These are phyloP conservation scores for Lasioglossum figueresi DNA, from an alignment of 2,888 invertebrate genomes.

Conservation along the genomic window DNA sequence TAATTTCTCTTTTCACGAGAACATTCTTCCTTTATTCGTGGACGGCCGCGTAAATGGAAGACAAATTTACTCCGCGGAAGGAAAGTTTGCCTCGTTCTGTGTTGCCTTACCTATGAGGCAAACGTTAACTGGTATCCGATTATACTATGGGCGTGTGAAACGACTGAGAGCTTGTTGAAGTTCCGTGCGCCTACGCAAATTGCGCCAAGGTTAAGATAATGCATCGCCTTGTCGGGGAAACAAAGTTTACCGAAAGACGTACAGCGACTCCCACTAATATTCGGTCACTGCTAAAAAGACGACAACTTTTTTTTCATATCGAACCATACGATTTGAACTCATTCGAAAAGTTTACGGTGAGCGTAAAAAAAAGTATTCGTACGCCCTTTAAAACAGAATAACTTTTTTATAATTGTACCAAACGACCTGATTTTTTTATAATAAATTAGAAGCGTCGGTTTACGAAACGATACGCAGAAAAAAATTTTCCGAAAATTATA, in stretches of 20 bases:
- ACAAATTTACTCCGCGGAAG: constrained; percentile 25
- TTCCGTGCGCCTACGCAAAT: constrained; percentile 33
- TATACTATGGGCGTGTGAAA: constrained; percentile 19
- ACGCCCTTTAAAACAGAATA: too few relatives aligned
- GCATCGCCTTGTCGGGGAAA: not conserved
- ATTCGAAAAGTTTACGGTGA: too few relatives aligned
- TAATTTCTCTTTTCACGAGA: constrained; percentile 6
- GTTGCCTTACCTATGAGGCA: constrained; percentile 5
- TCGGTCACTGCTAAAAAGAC: too few relatives aligned
- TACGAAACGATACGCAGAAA: too few relatives aligned
- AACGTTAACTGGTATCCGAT: constrained; percentile 40
- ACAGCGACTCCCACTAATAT: too few relatives aligned
- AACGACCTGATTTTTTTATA: too few relatives aligned
- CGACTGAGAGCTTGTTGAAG: constrained; percentile 5
- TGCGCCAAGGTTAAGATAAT: constrained; percentile 13
- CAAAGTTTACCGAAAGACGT: constrained; percentile 2
- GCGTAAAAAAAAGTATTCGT: too few relatives aligned
- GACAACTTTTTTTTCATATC: too few relatives aligned
- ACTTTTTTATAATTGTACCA: too few relatives aligned
- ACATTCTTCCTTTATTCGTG: not conserved
- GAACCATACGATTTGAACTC: too few relatives aligned
- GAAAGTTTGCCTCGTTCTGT: constrained; percentile 10
- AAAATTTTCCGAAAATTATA: too few relatives aligned
- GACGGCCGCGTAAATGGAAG: constrained; percentile 21
- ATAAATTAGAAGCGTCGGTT: too few relatives aligned